Conservation (phyloP, 2,888 invertebrate species). For the Laspeyria flexula region DNA sequence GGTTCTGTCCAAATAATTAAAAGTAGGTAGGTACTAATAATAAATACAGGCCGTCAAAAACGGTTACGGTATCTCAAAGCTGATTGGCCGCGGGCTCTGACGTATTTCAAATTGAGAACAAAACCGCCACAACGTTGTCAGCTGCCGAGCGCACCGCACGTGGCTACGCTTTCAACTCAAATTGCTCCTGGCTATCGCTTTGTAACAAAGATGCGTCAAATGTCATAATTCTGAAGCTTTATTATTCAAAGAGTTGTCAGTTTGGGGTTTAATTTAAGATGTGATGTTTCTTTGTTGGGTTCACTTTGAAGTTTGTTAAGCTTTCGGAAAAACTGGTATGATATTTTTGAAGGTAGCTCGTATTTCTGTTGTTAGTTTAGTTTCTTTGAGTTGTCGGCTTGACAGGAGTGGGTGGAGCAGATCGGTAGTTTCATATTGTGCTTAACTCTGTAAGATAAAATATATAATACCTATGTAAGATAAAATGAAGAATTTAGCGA, state of each 20-base stretch:
- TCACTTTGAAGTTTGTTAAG: slow-evolving; percentile 1
- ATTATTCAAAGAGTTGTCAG: slow-evolving; percentile 36
- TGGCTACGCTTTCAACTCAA: slow-evolving; percentile 20
- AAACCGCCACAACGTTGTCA: slow-evolving; percentile 54
- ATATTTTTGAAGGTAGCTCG: neutral
- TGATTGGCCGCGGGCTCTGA: slow-evolving; percentile 46
- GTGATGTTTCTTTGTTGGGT: slow-evolving; percentile 32
- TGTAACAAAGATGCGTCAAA: slow-evolving; percentile 53
- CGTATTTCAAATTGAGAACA: slow-evolving; percentile 51
- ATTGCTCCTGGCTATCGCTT: slow-evolving; percentile 48
- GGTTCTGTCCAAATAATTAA: too few relatives aligned
- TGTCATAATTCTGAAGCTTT: slow-evolving; percentile 31
- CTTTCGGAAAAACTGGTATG: neutral
- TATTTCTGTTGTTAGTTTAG: neutral
- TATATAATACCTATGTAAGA: too few relatives aligned
- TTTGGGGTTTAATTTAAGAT: slow-evolving; percentile 31
- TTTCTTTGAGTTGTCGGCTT: neutral
- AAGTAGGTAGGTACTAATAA: too few relatives aligned
- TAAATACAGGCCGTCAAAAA: too few relatives aligned
- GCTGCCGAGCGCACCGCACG: slow-evolving; percentile 47
- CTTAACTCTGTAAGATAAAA: too few relatives aligned
- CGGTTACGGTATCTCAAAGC: slow-evolving; percentile 21
- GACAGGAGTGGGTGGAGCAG: too few relatives aligned
- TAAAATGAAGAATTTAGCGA: too few relatives aligned
- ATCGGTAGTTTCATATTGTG: too few relatives aligned